Evolutionary conservation across 2,888 invertebrate genomes (phyloP), one percentile per base, ranked within the genome.

Genomic region (Eupeodes latifasciatus): DNA sequence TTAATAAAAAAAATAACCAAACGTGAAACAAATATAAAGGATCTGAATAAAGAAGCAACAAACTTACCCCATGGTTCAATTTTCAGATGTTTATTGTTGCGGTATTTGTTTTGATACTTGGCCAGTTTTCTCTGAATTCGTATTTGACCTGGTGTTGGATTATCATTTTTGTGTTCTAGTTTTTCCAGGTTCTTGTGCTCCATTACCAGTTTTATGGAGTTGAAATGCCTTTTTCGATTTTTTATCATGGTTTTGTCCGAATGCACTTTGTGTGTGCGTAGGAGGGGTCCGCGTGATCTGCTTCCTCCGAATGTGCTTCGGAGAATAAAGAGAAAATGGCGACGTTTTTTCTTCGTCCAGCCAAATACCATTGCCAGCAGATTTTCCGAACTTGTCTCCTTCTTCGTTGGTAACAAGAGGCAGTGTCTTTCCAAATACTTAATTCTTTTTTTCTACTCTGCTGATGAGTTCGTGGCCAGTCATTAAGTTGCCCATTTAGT

Each of bases 231-330:
- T 91, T 96, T 96, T 7, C 97, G 95, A 92, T 96, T 95, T 91
- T 97, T 96, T 55, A 98, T 96, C 84, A 97, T 95, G 5, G 96
- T 95, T 93, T 98, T 98, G 92, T 99, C 99, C 0, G 98, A 98
- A 93, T 99, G 99, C 66, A 98, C 95, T 93, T 97, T 97, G 93
- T 99, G 92, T 99, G 98, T 0, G 99, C 99, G 93, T 98, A 99
- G 93, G 98, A 99, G 0, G 99, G 99, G 94, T 99, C 99, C 0
- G 98, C 98, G 91, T 98, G 98, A 91, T 98, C 97, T 0, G 96
- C 97, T 92, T 98, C 98, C 91, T 97, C 98, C 0, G 97, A 96
- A 92, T 98, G 97, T 0, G 98, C 98, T 93, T 99, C 99, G 0
- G 98, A 98, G n/a, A n/a, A n/a, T n/a, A n/a, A n/a, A n/a, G n/a